Percentiles rank a stretch among this genome's conserved stretches.
Evolutionary conservation across 1,140 invertebrate species (phyloP).

Genomic region (Homalodisca vitripennis): DNA sequence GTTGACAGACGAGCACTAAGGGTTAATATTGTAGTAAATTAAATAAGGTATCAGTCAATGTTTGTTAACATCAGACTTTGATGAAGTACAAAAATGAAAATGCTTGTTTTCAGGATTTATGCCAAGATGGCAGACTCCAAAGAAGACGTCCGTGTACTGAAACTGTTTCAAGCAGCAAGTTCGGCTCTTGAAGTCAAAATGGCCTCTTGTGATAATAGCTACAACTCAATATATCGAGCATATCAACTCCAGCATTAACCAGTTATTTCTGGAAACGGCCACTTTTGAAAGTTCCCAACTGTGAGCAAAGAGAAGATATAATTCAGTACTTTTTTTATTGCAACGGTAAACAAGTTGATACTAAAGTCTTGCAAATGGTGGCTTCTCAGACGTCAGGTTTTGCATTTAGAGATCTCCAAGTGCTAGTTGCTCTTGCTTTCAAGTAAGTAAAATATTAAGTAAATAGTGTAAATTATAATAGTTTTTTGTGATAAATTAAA

Average conservation of each 20-base stretch:
- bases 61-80: too few relatives aligned
- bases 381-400: conserved; percentile 56
- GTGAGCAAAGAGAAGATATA: conserved; percentile 60
- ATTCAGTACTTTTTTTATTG: conserved; percentile 59
- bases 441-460: conserved; percentile 42
- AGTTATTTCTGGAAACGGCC: conserved; percentile 68
- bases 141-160: conserved; percentile 67
- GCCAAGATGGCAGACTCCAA: conserved; percentile 72
- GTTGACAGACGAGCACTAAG: too few relatives aligned
- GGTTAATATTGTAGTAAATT: too few relatives aligned
- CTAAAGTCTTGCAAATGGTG: conserved; percentile 46
- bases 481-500: too few relatives aligned
- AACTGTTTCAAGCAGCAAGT: conserved; percentile 63
- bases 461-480: neutral
- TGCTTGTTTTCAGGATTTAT: conserved; percentile 65
- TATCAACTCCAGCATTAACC: conserved; percentile 60
- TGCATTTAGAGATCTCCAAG: conserved; percentile 55
- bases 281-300: conserved; percentile 58
- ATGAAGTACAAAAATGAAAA: too few relatives aligned
- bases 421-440: conserved; percentile 51
- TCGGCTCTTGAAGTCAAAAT: conserved; percentile 54
- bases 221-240: conserved; percentile 57
- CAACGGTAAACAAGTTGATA: neutral
- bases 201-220: conserved; percentile 66
- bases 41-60: too few relatives aligned